These are phyloP conservation scores for Acomys russatus DNA, from an alignment of 2,797 vertebrate genomes.

Conservation along the genomic window DNA sequence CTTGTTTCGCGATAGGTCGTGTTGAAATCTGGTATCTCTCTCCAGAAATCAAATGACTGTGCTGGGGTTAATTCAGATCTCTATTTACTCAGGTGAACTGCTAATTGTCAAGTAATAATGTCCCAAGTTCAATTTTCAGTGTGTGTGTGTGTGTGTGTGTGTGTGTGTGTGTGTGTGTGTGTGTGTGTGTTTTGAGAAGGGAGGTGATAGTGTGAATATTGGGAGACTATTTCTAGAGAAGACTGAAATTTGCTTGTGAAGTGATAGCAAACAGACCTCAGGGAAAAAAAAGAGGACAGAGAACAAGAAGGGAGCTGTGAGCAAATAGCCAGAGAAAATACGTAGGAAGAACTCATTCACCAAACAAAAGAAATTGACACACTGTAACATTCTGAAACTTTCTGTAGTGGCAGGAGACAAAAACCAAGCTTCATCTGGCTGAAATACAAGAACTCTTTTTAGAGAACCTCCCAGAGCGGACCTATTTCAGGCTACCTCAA, in stretches of 20 bases:
- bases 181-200: not conserved
- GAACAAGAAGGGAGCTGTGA: not conserved
- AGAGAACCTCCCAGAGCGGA: not conserved
- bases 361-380: not conserved
- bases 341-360: not conserved
- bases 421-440: not conserved
- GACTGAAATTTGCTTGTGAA: not conserved
- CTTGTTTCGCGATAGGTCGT: not conserved
- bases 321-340: not conserved
- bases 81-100: not conserved
- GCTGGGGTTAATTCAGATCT: slow-evolving; percentile 17
- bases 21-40: not conserved
- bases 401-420: not conserved
- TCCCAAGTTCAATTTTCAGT: not conserved
- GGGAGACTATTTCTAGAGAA: not conserved
- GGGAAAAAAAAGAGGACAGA: not conserved
- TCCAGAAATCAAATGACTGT: not conserved
- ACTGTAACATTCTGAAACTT: not conserved
- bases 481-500: slow-evolving; percentile 3
- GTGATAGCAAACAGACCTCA: not conserved
- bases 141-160: not conserved
- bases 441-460: slow-evolving; percentile 8
- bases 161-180: no score
- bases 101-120: not conserved
- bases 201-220: not conserved